phyloP scores from a whole-genome alignment of 30 jellyfish, hydroid and myxozoan genomes.

The Turritopsis rubra region DNA sequence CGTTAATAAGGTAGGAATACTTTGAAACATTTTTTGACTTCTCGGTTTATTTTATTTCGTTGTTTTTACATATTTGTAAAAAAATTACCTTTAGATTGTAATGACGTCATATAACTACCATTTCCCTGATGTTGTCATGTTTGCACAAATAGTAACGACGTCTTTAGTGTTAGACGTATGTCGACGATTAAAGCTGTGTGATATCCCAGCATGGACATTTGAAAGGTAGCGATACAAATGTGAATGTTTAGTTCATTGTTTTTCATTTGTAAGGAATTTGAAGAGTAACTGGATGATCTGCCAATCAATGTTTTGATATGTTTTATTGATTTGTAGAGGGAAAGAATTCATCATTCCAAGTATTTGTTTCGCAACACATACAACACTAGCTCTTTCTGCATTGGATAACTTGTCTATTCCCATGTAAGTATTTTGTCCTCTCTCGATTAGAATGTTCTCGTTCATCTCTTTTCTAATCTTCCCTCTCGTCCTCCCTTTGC shows the following conservation, averaged over 20 bases:
- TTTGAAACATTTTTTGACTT: too few relatives aligned
- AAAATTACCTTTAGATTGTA: slow-evolving; percentile 59
- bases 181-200: slow-evolving; percentile 51
- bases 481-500: too few relatives aligned
- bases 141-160: slow-evolving; percentile 62
- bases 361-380: slow-evolving; percentile 83
- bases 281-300: too few relatives aligned
- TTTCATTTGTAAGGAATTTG: too few relatives aligned
- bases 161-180: slow-evolving; percentile 58
- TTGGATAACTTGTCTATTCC: slow-evolving; percentile 85
- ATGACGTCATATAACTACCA: slow-evolving; percentile 57
- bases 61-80: too few relatives aligned
- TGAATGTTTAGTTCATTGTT: too few relatives aligned
- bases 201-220: slow-evolving; percentile 72
- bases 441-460: not conserved
- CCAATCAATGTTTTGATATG: not conserved
- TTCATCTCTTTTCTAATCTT: not conserved
- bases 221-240: slow-evolving; percentile 59
- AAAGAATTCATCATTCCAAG: slow-evolving; percentile 68
- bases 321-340: slow-evolving; percentile 37
- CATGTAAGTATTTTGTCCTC: slow-evolving; percentile 43
- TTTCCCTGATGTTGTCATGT: slow-evolving; percentile 80
- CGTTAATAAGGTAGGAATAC: slow-evolving; percentile 60
- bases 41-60: not conserved
- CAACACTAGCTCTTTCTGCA: slow-evolving; percentile 90